Conservation (phyloP, 2,888 invertebrate genomes). For the Seira sanloemensis region DNA sequence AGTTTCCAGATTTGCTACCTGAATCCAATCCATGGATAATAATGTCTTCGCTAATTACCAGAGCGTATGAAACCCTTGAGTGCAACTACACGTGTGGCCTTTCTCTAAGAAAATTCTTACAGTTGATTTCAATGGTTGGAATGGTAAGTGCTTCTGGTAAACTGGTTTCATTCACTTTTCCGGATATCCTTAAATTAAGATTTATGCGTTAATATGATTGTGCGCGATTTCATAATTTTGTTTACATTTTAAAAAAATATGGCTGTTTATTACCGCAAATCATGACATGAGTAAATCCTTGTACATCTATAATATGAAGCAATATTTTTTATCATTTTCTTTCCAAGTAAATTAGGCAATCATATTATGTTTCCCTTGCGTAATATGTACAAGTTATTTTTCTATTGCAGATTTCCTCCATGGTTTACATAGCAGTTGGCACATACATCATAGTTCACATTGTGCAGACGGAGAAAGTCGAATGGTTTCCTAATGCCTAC, state of each 20-base stretch:
- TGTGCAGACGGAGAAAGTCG: constrained; percentile 57
- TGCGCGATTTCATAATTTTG: neutral
- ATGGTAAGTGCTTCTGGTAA: constrained; percentile 55
- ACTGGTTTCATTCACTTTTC: too few species aligned
- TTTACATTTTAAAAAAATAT: neutral
- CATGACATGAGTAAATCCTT: neutral
- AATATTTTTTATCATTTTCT: neutral
- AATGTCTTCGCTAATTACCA: constrained; percentile 36
- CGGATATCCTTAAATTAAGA: too few species aligned
- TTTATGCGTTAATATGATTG: neutral
- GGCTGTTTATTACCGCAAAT: neutral
- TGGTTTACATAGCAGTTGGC: constrained; percentile 59
- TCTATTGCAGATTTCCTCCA: constrained; percentile 53
- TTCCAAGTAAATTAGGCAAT: too few species aligned
- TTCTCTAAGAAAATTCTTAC: constrained; percentile 48
- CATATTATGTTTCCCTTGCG: neutral
- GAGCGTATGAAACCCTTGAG: constrained; percentile 38
- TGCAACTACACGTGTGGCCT: constrained; percentile 58
- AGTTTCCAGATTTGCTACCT: neutral
- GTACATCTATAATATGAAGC: neutral
- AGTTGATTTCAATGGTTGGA: constrained; percentile 57
- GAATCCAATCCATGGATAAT: neutral
- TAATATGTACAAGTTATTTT: neutral
- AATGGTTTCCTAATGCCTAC: constrained; percentile 50
- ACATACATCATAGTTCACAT: constrained; percentile 59